Evolutionary conservation across 1,140 invertebrate species (phyloP).

Genomic region (Drosophila repletoides): DNA sequence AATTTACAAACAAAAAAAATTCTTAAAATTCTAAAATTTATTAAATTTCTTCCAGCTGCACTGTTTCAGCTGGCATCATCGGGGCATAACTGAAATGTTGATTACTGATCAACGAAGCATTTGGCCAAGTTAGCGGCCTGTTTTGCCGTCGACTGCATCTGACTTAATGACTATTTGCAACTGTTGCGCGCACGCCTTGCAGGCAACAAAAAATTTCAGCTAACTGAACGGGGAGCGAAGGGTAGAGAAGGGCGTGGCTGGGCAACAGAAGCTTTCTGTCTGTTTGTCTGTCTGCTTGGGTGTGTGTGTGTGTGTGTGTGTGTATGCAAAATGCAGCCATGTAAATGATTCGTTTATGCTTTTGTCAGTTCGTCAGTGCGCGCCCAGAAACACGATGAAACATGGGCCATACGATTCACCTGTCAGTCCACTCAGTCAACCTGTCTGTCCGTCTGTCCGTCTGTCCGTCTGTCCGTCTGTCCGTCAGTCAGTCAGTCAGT

Average conservation of each 20-base stretch:
- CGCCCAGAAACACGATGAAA: conserved; percentile 33
- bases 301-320: neutral
- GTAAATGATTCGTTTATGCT: conserved; percentile 81
- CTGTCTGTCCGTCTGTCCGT: neutral
- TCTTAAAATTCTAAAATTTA: no score
- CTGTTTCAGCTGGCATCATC: neutral
- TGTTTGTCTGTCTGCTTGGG: neutral
- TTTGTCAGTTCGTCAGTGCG: conserved; percentile 77
- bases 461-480: neutral
- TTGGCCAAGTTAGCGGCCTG: conserved; percentile 34
- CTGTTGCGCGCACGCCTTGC: conserved; percentile 58
- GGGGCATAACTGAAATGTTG: conserved; percentile 38
- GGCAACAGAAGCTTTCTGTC: neutral
- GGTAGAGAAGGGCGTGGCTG: neutral
- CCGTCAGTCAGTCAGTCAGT: neutral
- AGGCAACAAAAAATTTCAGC: conserved; percentile 24
- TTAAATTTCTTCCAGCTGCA: no score
- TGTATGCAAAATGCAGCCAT: conserved; percentile 67
- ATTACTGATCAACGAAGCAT: conserved; percentile 68
- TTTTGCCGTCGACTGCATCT: conserved; percentile 17
- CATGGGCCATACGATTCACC: conserved; percentile 30
- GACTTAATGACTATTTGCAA: conserved; percentile 66
- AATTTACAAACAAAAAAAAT: no score
- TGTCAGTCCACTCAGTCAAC: conserved; percentile 11
- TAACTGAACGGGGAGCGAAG: neutral